These are phyloP conservation scores for Epinephelus lanceolatus DNA, from an alignment of 2,113 vertebrate species.

Conservation along the genomic window DNA sequence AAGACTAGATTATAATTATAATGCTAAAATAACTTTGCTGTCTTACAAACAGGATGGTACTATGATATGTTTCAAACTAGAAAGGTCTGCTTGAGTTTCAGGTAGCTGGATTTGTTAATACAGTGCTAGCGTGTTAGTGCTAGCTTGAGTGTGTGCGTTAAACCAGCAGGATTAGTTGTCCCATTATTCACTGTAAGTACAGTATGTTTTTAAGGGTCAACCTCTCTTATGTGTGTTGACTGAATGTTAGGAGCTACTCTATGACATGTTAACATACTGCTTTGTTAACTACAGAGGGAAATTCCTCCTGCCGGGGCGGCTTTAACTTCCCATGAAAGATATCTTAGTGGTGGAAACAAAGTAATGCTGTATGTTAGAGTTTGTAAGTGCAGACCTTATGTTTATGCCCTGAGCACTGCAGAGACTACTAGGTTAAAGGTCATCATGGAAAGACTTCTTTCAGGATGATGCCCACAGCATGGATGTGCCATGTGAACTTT, in stretches of 20 bases:
- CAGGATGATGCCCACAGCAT: background rate
- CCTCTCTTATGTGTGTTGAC: background rate
- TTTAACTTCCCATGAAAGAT: background rate
- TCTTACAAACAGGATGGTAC: background rate
- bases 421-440: background rate
- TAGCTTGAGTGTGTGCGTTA: background rate
- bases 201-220: no score
- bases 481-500: background rate
- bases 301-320: background rate
- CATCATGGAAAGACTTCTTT: background rate
- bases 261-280: no score
- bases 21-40: background rate
- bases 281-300: background rate
- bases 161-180: background rate
- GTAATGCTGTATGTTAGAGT: background rate
- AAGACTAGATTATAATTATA: background rate
- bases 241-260: background rate
- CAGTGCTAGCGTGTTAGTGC: background rate
- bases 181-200: background rate
- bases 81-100: background rate
- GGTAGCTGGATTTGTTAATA: background rate
- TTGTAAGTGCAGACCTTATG: background rate
- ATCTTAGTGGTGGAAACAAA: background rate
- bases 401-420: background rate
- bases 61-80: background rate